phyloP scores from a whole-genome alignment of 2,888 invertebrate genomes.

The Nymphalis c-album region DNA sequence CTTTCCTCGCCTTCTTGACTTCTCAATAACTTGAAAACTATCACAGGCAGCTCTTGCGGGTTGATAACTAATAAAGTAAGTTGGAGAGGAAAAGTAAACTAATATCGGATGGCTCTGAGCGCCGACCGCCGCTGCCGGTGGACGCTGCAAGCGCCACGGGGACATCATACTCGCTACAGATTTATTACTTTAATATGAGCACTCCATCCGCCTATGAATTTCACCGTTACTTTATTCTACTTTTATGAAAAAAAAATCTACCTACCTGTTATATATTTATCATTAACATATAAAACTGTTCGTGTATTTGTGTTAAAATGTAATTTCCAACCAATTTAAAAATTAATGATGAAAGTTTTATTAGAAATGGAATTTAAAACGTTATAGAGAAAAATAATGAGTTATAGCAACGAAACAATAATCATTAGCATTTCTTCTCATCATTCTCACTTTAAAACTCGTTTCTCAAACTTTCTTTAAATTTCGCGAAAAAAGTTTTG shows the following conservation, averaged over 20 bases:
- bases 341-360: background rate
- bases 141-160: constrained; percentile 45
- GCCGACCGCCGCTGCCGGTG: constrained; percentile 55
- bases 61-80: constrained; percentile 80
- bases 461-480: constrained; percentile 73
- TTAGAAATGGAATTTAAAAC: constrained; percentile 17
- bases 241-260: constrained; percentile 43
- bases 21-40: constrained; percentile 77
- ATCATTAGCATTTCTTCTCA: constrained; percentile 73
- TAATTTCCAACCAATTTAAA: background rate
- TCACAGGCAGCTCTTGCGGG: constrained; percentile 66
- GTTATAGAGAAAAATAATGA: constrained; percentile 30
- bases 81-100: constrained; percentile 81
- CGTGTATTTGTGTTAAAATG: no score
- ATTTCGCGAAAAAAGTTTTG: constrained; percentile 74
- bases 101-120: constrained; percentile 75
- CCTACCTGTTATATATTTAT: background rate
- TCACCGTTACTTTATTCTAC: constrained; percentile 50
- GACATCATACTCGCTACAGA: constrained; percentile 58
- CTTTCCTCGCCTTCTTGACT: constrained; percentile 56
- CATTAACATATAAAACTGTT: no score
- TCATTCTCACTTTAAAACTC: constrained; percentile 77
- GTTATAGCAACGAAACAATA: constrained; percentile 61
- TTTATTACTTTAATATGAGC: constrained; percentile 78
- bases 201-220: constrained; percentile 56